phyloP scores from a whole-genome alignment of 2,888 invertebrate genomes.

The Drosophila prostipennis region DNA sequence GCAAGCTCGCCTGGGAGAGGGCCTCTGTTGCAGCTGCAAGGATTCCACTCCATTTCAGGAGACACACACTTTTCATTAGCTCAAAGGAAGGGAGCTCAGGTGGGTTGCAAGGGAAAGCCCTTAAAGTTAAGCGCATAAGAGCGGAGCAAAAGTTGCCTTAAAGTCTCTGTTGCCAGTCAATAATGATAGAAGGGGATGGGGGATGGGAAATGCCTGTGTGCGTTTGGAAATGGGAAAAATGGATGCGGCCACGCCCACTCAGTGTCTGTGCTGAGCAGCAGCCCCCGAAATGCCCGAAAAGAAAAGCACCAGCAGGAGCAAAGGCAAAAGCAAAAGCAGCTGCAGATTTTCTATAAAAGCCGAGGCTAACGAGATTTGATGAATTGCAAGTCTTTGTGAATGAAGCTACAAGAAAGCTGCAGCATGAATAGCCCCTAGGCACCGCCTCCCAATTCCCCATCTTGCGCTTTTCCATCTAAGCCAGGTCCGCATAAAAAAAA shows the following conservation, averaged over 20 bases:
- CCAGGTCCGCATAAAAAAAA: slow-evolving; percentile 44
- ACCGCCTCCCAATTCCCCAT: not conserved
- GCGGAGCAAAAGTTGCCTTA: slow-evolving; percentile 36
- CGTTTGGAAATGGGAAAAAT: slow-evolving; percentile 9
- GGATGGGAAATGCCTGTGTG: slow-evolving; percentile 3
- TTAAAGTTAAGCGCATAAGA: slow-evolving; percentile 44
- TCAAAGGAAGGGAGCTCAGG: not conserved
- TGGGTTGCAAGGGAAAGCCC: slow-evolving; percentile 20
- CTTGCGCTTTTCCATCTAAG: slow-evolving; percentile 32
- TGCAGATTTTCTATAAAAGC: slow-evolving; percentile 78
- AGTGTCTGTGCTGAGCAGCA: slow-evolving; percentile 25
- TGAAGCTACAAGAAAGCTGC: slow-evolving; percentile 69
- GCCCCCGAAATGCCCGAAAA: slow-evolving; percentile 29
- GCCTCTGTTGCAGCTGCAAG: slow-evolving; percentile 34
- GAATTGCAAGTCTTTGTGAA: slow-evolving; percentile 77
- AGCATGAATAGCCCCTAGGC: slow-evolving; percentile 59
- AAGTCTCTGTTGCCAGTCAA: slow-evolving; percentile 38
- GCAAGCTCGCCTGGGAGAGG: not conserved
- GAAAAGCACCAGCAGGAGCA: slow-evolving; percentile 15
- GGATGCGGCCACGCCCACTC: slow-evolving; percentile 22
- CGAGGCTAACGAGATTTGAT: slow-evolving; percentile 77
- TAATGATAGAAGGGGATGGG: not conserved
- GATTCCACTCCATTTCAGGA: slow-evolving; percentile 20
- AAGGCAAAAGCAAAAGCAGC: slow-evolving; percentile 65
- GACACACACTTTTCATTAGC: slow-evolving; percentile 42